Evolutionary conservation across 2,888 invertebrate genomes (phyloP).

Genomic region (Tenodera sinensis): DNA sequence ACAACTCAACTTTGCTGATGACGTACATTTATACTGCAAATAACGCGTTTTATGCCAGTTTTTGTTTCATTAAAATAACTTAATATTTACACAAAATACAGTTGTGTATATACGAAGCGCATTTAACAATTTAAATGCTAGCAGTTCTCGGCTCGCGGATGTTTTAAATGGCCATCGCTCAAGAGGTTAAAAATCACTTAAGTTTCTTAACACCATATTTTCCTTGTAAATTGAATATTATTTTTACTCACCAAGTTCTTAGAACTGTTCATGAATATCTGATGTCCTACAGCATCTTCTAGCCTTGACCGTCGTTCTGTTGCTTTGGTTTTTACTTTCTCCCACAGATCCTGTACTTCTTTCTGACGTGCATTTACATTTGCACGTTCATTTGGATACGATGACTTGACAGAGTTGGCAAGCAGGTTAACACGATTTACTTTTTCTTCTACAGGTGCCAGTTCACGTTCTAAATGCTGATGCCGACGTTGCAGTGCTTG

Average conservation of each 20-base stretch:
- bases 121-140: no score
- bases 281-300: constrained; percentile 92
- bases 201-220: background rate
- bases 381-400: constrained; percentile 85
- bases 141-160: no score
- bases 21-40: no score
- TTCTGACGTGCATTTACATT: constrained; percentile 82
- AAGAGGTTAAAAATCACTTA: background rate
- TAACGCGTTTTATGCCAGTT: no score
- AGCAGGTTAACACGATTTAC: constrained; percentile 75
- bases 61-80: no score
- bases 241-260: constrained; percentile 55
- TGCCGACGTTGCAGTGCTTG: constrained; percentile 87
- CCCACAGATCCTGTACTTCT: constrained; percentile 86
- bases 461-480: constrained; percentile 88
- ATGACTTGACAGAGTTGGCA: constrained; percentile 84
- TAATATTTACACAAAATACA: no score
- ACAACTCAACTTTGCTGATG: no score
- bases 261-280: constrained; percentile 85
- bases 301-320: constrained; percentile 76
- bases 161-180: no score
- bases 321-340: constrained; percentile 78
- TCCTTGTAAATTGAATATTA: background rate
- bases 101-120: no score
- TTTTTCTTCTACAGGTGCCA: constrained; percentile 92